phyloP scores from a whole-genome alignment of 2,888 invertebrate genomes.

The Drosophila percnosoma region DNA sequence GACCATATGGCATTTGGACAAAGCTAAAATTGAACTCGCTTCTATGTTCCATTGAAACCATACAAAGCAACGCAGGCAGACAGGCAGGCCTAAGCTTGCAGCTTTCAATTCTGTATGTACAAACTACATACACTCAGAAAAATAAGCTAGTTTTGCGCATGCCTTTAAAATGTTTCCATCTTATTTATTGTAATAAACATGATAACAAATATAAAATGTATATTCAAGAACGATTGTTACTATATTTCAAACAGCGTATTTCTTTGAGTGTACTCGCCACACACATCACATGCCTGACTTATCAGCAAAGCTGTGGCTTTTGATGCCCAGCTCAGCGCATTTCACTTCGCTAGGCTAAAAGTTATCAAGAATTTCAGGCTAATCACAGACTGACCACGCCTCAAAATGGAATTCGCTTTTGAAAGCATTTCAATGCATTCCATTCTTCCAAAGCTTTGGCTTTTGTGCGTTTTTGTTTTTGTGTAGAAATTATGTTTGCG shows the following conservation, averaged over 20 bases:
- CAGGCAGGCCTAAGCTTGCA: background rate
- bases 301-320: conserved; percentile 12
- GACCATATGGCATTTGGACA: conserved; percentile 2
- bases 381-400: conserved; percentile 24
- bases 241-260: background rate
- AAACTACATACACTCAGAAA: background rate
- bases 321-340: conserved; percentile 2
- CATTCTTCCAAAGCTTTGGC: background rate
- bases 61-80: background rate
- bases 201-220: background rate
- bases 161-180: background rate
- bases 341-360: conserved; percentile 11
- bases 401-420: conserved; percentile 18
- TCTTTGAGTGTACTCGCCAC: background rate
- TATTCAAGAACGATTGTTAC: background rate
- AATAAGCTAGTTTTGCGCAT: background rate
- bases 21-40: background rate
- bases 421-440: conserved; percentile 26
- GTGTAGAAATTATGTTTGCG: conserved; percentile 16
- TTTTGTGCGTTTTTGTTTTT: conserved; percentile 1
- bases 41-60: background rate
- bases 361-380: conserved; percentile 23
- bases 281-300: conserved; percentile 10
- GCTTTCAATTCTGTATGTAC: background rate
- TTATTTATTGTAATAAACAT: background rate